phyloP scores from a whole-genome alignment of 2,797 vertebrate species.

The Megalops cyprinoides region DNA sequence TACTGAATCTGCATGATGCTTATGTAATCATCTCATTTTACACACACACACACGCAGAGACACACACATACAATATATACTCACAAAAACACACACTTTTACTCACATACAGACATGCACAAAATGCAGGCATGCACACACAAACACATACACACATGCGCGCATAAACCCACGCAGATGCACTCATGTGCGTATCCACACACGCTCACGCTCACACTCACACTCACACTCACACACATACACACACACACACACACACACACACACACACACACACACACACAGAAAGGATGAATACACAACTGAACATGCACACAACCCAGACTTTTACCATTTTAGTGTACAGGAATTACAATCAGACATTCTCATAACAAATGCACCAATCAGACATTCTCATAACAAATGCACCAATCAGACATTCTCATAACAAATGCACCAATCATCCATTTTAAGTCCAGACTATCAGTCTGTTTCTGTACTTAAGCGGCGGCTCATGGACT shows the following conservation, averaged over 20 bases:
- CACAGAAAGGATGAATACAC: background rate
- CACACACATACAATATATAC: too few species aligned
- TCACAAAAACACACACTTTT: too few species aligned
- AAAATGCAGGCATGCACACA: too few species aligned
- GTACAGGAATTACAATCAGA: background rate
- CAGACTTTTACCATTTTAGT: background rate
- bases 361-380: too few species aligned
- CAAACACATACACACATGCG: too few species aligned
- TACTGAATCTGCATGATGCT: background rate
- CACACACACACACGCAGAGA: too few species aligned
- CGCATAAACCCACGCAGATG: too few species aligned
- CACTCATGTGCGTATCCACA: too few species aligned
- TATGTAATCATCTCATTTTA: too few species aligned
- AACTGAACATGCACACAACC: background rate
- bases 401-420: background rate
- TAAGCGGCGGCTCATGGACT: background rate
- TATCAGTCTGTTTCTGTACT: background rate
- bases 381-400: background rate
- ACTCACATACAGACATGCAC: too few species aligned
- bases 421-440: too few species aligned
- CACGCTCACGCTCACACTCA: too few species aligned
- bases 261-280: background rate
- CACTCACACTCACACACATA: background rate
- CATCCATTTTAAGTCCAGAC: slow-evolving; percentile 7
- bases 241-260: background rate